phyloP scores from a whole-genome alignment of 2,113 vertebrate species.

The Cyanoliseus patagonus region DNA sequence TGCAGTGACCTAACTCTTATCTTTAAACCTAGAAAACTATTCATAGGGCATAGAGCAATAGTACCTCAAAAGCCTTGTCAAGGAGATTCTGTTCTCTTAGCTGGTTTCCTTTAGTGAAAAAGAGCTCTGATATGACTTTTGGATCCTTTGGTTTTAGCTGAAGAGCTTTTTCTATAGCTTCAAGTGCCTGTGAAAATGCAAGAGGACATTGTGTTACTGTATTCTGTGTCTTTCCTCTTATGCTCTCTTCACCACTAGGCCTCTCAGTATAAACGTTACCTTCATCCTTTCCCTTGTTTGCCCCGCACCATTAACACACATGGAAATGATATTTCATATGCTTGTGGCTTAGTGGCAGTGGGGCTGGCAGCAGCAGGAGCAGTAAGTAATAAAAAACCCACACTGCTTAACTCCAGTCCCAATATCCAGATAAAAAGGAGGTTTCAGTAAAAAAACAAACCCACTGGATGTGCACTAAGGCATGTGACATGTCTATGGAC shows the following conservation, averaged over 20 bases:
- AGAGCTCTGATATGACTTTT: constrained; percentile 85
- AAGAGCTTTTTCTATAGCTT: constrained; percentile 85
- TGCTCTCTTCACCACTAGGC: not conserved
- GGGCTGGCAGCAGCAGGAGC: not conserved
- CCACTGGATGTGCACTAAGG: not conserved
- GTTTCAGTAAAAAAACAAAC: not conserved
- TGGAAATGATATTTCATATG: not conserved
- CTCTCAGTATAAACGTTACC: not conserved
- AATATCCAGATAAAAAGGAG: not conserved
- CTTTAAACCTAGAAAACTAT: not conserved
- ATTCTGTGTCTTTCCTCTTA: not conserved
- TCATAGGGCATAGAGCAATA: not conserved
- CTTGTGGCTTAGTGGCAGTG: not conserved
- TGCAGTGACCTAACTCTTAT: not conserved
- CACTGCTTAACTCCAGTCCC: not conserved
- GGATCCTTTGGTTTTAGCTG: constrained; percentile 86
- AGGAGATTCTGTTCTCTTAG: constrained; percentile 89
- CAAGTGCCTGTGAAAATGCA: constrained; percentile 78
- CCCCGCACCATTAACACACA: not conserved
- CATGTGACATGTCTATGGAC: not conserved
- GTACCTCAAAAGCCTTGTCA: constrained; percentile 88
- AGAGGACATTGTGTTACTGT: not conserved
- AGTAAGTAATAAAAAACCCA: not conserved
- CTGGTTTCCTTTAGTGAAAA: constrained; percentile 94
- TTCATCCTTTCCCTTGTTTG: not conserved